Percentiles rank a stretch among this genome's conserved stretches.
These are phyloP conservation scores for Periparus ater DNA, from an alignment of 2,797 vertebrate species.

Conservation along the genomic window DNA sequence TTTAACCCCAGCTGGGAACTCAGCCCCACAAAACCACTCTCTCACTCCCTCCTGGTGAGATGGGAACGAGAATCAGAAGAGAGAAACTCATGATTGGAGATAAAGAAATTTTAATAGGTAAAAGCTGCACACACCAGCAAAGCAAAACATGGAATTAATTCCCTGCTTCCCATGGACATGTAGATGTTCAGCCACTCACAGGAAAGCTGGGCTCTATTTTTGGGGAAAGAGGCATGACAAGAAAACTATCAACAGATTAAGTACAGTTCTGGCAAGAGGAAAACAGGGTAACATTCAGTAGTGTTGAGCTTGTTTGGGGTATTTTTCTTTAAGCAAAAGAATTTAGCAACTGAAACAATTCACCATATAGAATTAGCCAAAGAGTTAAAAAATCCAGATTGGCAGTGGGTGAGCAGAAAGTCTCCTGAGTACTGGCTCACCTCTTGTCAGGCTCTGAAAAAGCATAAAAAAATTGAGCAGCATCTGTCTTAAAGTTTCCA, in stretches of 20 bases:
- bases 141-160: not conserved
- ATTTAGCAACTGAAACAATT: not conserved
- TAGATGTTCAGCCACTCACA: not conserved
- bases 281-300: not conserved
- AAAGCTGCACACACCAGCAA: not conserved
- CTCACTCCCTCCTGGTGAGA: not conserved
- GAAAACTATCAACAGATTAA: not conserved
- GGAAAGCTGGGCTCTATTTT: not conserved
- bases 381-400: not conserved
- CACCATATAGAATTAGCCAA: not conserved
- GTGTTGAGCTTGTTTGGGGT: accelerated
- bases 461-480: not conserved
- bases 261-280: not conserved
- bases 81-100: not conserved
- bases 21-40: accelerated
- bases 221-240: not conserved
- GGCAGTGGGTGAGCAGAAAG: not conserved
- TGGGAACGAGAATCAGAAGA: not conserved
- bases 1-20: not conserved
- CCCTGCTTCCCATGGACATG: not conserved
- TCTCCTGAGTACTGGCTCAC: not conserved
- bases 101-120: not conserved
- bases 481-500: not conserved
- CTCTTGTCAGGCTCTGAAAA: not conserved
- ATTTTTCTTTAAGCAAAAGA: not conserved